These are phyloP conservation scores for Carassius auratus DNA, from an alignment of 2,113 vertebrate genomes.

Conservation along the genomic window DNA sequence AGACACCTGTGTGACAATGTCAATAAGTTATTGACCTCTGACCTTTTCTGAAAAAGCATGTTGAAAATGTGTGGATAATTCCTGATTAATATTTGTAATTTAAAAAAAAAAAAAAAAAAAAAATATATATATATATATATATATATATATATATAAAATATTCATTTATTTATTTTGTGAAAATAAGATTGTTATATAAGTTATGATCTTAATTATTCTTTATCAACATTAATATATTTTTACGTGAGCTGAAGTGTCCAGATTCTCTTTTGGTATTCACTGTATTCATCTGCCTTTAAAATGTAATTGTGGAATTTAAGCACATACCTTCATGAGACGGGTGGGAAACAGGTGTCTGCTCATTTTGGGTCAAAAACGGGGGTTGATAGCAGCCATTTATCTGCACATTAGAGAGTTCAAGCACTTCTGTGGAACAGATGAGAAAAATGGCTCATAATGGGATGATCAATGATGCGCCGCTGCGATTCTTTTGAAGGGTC, in stretches of 20 bases:
- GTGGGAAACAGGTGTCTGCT: constrained; percentile 42
- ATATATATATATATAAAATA: no score
- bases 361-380: constrained; percentile 34
- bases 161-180: no score
- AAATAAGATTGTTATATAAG: neutral
- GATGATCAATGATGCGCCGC: constrained; percentile 65
- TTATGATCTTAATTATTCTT: neutral
- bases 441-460: constrained; percentile 70
- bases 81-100: neutral
- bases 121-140: no score
- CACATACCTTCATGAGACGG: constrained; percentile 19
- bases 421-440: constrained; percentile 41
- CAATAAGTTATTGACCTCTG: neutral
- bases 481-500: constrained; percentile 69
- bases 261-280: neutral
- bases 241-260: neutral
- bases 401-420: constrained; percentile 64
- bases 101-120: no score
- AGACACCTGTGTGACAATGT: neutral
- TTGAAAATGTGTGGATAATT: neutral
- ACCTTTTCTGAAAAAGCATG: neutral
- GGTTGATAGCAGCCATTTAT: constrained; percentile 47
- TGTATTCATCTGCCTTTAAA: neutral
- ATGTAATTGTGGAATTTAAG: constrained; percentile 26
- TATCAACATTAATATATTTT: neutral